Percentiles rank a stretch among this genome's conserved stretches.
phyloP scores from a whole-genome alignment of 2,797 vertebrate genomes.

The Sternarchorhynchus goeldii region DNA sequence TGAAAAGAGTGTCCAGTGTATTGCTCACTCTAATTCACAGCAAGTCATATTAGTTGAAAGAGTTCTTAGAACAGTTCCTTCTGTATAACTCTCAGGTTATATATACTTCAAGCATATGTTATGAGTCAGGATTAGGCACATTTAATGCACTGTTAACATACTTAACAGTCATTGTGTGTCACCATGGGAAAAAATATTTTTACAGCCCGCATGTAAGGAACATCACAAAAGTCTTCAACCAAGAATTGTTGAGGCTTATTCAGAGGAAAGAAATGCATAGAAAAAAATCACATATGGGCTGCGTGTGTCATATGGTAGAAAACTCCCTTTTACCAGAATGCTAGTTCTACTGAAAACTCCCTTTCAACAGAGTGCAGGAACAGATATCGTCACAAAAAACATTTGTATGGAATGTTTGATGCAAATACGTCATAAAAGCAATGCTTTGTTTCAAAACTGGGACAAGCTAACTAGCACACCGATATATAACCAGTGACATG shows the following conservation, averaged over 20 bases:
- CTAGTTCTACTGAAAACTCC: too few relatives aligned
- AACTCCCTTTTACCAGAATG: too few relatives aligned
- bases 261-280: neutral
- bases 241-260: neutral
- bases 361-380: too few relatives aligned
- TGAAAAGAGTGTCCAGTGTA: too few relatives aligned
- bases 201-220: neutral
- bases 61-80: neutral
- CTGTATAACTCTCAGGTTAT: neutral
- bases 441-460: too few relatives aligned
- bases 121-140: neutral
- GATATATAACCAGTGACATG: neutral
- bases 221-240: neutral
- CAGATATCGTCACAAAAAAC: too few relatives aligned
- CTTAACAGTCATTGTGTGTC: neutral
- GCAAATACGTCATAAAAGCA: too few relatives aligned
- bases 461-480: too few relatives aligned
- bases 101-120: neutral
- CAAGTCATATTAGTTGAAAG: too few relatives aligned
- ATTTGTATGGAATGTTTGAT: too few relatives aligned
- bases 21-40: too few relatives aligned
- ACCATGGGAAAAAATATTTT: neutral
- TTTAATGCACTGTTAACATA: neutral
- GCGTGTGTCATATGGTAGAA: neutral
- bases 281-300: neutral